Percentiles rank a stretch among this genome's conserved stretches.
Evolutionary conservation across 2,113 vertebrate genomes (phyloP).

Genomic region (Misgurnus anguillicaudatus): DNA sequence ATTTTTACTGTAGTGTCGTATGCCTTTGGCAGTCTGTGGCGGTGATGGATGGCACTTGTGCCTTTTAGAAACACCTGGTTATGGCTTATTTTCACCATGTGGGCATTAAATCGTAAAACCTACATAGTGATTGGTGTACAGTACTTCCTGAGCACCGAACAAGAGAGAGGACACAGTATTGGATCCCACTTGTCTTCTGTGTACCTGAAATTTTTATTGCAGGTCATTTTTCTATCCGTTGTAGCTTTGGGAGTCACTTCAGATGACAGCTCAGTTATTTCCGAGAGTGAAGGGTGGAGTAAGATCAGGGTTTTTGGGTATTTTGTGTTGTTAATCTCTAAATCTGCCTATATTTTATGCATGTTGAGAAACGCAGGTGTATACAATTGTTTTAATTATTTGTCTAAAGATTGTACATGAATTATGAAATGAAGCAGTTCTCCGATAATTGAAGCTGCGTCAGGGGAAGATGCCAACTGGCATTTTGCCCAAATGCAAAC

Average conservation of each 20-base stretch:
- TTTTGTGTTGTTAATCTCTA: no score
- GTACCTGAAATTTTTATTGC: neutral
- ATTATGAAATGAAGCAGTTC: no score
- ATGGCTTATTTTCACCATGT: conserved; percentile 4
- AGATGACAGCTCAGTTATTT: neutral
- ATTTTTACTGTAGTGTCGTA: conserved; percentile 23
- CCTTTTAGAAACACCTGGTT: conserved; percentile 20
- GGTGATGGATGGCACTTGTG: conserved; percentile 27
- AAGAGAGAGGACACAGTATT: neutral
- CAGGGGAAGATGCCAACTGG: no score
- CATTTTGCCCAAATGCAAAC: no score
- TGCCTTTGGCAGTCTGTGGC: conserved; percentile 21
- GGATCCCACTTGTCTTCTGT: neutral
- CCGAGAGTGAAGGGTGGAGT: no score
- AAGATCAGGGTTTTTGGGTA: no score
- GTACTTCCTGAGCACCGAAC: neutral
- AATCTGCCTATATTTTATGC: no score
- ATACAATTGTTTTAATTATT: no score
- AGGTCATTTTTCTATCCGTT: neutral
- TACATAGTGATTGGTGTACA: neutral
- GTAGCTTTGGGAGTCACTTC: neutral
- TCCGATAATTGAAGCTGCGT: no score
- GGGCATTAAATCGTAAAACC: conserved; percentile 22
- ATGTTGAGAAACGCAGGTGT: no score
- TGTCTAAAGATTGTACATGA: no score